Conservation (phyloP, 2,888 invertebrate species). For the Chironomus tentans region DNA sequence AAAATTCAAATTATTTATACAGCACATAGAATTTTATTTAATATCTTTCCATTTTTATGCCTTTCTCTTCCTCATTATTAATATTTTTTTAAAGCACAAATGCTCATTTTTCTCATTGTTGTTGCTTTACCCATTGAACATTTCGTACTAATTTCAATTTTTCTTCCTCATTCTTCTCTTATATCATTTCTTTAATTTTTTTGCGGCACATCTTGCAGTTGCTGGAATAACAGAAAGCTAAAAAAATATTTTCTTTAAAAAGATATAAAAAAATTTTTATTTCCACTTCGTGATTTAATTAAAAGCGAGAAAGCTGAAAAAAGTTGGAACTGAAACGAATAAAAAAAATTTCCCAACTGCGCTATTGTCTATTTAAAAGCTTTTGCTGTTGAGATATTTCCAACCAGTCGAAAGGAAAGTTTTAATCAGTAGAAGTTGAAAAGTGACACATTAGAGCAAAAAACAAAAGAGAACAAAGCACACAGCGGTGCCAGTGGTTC, state of each 20-base stretch:
- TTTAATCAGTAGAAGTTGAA: not conserved
- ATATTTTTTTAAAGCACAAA: not conserved
- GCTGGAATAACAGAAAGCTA: not conserved
- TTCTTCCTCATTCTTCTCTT: not conserved
- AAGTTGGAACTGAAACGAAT: not conserved
- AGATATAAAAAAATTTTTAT: slow-evolving; percentile 17
- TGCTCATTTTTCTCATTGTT: not conserved
- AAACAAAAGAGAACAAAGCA: not conserved
- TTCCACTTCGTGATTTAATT: slow-evolving; percentile 24
- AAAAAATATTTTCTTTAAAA: not conserved
- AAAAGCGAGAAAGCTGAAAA: slow-evolving; percentile 3
- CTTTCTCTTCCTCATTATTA: not conserved
- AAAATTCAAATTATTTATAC: no score
- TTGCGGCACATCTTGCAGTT: slow-evolving; percentile 3
- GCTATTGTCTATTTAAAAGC: slow-evolving; percentile 18
- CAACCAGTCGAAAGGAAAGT: not conserved
- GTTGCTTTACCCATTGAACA: no score
- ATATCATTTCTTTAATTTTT: not conserved
- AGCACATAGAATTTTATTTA: no score
- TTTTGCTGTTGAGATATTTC: not conserved
- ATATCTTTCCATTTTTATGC: not conserved
- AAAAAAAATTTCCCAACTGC: not conserved
- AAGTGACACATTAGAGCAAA: not conserved
- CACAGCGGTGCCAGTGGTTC: not conserved
- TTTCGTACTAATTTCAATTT: no score